Evolutionary conservation across 1,140 invertebrate species (phyloP), one percentile per base, ranked within the genome.

Genomic region (Drosophila fuyamai): DNA sequence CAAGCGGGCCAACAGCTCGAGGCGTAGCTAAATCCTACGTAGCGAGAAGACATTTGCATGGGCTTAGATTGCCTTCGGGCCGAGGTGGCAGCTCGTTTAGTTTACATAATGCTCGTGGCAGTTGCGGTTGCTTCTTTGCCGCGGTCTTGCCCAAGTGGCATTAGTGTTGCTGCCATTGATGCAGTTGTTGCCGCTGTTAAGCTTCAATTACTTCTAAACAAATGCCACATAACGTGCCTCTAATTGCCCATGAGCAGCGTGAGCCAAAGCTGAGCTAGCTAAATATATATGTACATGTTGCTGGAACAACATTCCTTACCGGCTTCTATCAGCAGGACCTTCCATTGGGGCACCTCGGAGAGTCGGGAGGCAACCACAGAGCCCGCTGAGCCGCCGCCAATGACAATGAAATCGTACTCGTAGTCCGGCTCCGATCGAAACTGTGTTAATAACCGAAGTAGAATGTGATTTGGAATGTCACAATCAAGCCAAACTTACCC

Each of bases 301-400:
- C 83, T 43, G 48, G 40, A 9, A 36, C 57, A 63, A 72, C 40
- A 71, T 54, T 59, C 91, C 84, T 93, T 93, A 91, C 96, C 96
- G 65, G 97, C 97, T 94, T 98, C 97, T 36, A 98, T 91, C 13
- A 98, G 92, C 48, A 98, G 92, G 4, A 98, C 96, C 53, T 95
- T 96, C 95, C 96, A 96, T 78, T 96, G 94, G 0, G 95, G 95
- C 35, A 97, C 95, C 83, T 97, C 96, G 0, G 95, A 96, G 29
- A 98, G 93, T 43, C 97, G 94, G 4, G 96, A 95, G 6, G 97
- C 97, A 10, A 97, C 96, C 27, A 96, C 97, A 14, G 96, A 94
- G 8, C 97, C 97, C 0, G 96, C 96, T 12, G 97, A 97, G 0
- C 98, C 98, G 5, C 96, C 97, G 1, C 98, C 98, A 57, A 98